phyloP scores from a whole-genome alignment of 2,797 vertebrate genomes.

The Semaprochilodus insignis region DNA sequence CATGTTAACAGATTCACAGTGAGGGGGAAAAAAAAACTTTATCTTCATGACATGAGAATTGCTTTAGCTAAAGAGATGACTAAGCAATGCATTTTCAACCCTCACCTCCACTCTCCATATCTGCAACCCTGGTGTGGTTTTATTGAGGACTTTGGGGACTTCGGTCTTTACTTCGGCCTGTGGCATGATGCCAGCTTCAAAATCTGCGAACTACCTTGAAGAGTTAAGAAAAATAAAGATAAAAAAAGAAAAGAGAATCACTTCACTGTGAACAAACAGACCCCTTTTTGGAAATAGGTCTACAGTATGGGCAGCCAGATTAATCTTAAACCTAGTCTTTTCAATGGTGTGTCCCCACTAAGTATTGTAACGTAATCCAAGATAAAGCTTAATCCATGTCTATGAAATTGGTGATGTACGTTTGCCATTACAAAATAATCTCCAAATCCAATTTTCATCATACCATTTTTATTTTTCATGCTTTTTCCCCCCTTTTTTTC shows the following conservation, averaged over 20 bases:
- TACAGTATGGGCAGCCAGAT: not conserved
- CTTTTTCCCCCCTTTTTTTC: not conserved
- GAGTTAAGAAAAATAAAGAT: not conserved
- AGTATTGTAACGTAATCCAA: not conserved
- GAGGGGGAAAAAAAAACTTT: not conserved
- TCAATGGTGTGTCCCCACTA: not conserved
- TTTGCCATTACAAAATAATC: not conserved
- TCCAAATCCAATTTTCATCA: not conserved
- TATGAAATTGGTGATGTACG: not conserved
- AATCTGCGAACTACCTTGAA: slow-evolving; percentile 53
- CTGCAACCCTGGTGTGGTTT: slow-evolving; percentile 84
- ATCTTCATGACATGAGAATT: not conserved
- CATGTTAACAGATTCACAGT: slow-evolving; percentile 4
- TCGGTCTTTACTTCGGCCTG: slow-evolving; percentile 76
- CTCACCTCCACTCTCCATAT: slow-evolving; percentile 92
- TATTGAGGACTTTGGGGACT: slow-evolving; percentile 80
- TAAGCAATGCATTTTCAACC: not conserved
- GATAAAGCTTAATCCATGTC: not conserved
- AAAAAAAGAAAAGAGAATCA: not conserved
- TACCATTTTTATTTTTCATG: not conserved
- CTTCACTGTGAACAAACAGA: not conserved
- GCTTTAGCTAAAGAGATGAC: not conserved
- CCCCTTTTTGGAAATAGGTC: not conserved
- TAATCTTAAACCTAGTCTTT: not conserved
- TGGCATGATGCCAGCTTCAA: slow-evolving; percentile 75